Evolutionary conservation across 2,797 vertebrate species (phyloP).

Genomic region (Neopelma chrysocephalum): DNA sequence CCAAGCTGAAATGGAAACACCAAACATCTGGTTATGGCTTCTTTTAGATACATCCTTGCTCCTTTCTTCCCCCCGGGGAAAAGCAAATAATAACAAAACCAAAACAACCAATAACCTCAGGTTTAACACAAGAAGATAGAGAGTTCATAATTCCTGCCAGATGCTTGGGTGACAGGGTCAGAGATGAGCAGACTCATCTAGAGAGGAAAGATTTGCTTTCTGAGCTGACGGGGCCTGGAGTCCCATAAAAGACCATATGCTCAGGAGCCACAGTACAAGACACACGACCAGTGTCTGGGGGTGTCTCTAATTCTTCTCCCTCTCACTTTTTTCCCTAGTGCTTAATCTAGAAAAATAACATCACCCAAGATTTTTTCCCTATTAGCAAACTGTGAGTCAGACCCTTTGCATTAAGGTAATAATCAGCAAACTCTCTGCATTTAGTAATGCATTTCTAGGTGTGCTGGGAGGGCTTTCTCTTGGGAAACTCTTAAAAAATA

Average conservation of each 20-base stretch:
- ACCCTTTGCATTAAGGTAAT: not conserved
- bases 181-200: not conserved
- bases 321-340: not conserved
- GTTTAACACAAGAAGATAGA: not conserved
- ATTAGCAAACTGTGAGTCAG: not conserved
- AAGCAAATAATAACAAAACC: conserved; percentile 9
- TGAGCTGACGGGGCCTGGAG: not conserved
- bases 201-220: not conserved
- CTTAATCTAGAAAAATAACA: not conserved
- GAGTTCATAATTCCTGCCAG: conserved; percentile 47
- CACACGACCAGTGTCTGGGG: not conserved
- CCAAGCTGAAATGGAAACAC: not conserved
- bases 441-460: not conserved
- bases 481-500: not conserved
- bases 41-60: not conserved
- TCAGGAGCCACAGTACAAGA: not conserved
- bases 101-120: conserved; percentile 7
- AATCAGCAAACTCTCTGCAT: not conserved
- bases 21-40: not conserved
- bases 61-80: not conserved
- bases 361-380: not conserved
- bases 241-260: not conserved
- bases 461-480: not conserved
- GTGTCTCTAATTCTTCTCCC: not conserved
- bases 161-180: not conserved